Conservation (phyloP, 2,888 invertebrate genomes). For the Neoitamus cyanurus region DNA sequence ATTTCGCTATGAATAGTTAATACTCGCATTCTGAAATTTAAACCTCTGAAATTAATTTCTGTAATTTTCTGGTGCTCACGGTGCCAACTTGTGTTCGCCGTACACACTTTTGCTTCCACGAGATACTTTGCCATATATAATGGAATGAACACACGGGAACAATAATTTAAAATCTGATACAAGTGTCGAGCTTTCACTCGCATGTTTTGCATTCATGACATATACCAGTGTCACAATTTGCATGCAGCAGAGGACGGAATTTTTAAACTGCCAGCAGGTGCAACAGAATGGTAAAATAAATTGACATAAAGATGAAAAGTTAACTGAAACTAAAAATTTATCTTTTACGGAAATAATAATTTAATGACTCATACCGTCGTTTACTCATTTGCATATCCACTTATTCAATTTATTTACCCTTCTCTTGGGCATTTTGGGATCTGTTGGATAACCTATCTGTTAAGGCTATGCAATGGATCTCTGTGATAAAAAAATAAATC, state of each 20-base stretch:
- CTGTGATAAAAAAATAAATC: slow-evolving; percentile 8
- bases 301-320: slow-evolving; percentile 19
- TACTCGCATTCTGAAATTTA: no score
- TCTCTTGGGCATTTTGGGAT: background rate
- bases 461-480: background rate
- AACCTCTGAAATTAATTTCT: no score
- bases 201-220: background rate
- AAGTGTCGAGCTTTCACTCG: background rate
- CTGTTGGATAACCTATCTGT: background rate
- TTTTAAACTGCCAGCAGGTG: background rate
- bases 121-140: background rate
- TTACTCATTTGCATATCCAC: slow-evolving; percentile 14
- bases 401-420: slow-evolving; percentile 29
- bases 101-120: no score
- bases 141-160: background rate
- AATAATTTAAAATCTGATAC: slow-evolving; percentile 27
- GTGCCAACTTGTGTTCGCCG: no score
- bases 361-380: background rate
- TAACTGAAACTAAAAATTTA: slow-evolving; percentile 26
- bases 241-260: background rate
- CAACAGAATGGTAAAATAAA: background rate
- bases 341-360: slow-evolving; percentile 21
- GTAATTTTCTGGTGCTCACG: no score
- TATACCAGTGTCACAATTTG: background rate
- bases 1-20: no score